phyloP scores from a whole-genome alignment of 2,797 vertebrate genomes.

The Oreortyx pictus region DNA sequence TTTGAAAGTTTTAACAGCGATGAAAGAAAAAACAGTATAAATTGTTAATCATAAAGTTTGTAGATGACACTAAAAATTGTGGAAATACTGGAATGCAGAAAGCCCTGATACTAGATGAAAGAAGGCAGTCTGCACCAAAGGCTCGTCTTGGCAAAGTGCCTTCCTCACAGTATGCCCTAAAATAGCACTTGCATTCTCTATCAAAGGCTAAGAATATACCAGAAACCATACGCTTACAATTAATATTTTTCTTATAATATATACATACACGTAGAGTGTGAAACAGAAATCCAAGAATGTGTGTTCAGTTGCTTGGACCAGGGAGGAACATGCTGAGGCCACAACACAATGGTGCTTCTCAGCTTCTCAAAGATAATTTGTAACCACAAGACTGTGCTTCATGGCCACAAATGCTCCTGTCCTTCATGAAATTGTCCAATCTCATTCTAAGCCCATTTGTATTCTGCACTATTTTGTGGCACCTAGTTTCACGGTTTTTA shows the following conservation, averaged over 20 bases:
- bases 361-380: slow-evolving; percentile 43
- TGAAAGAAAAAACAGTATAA: slow-evolving; percentile 14
- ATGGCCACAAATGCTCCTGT: slow-evolving; percentile 8
- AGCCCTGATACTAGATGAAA: slow-evolving; percentile 38
- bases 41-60: slow-evolving; percentile 35
- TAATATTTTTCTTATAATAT: slow-evolving; percentile 53
- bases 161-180: slow-evolving; percentile 55
- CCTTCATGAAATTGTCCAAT: slow-evolving; percentile 50
- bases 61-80: neutral
- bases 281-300: neutral
- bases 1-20: neutral
- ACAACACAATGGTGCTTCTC: neutral
- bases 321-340: slow-evolving; percentile 7
- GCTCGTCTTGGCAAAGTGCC: slow-evolving; percentile 66
- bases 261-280: slow-evolving; percentile 24
- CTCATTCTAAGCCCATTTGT: slow-evolving; percentile 24
- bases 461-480: neutral
- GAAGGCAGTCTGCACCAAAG: slow-evolving; percentile 65
- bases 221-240: slow-evolving; percentile 67
- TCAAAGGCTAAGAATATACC: slow-evolving; percentile 69
- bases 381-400: slow-evolving; percentile 24
- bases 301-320: neutral
- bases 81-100: slow-evolving; percentile 12
- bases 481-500: neutral
- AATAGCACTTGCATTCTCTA: slow-evolving; percentile 64